These are phyloP conservation scores for Falco berigora DNA, from an alignment of 2,797 vertebrate genomes.

Conservation along the genomic window DNA sequence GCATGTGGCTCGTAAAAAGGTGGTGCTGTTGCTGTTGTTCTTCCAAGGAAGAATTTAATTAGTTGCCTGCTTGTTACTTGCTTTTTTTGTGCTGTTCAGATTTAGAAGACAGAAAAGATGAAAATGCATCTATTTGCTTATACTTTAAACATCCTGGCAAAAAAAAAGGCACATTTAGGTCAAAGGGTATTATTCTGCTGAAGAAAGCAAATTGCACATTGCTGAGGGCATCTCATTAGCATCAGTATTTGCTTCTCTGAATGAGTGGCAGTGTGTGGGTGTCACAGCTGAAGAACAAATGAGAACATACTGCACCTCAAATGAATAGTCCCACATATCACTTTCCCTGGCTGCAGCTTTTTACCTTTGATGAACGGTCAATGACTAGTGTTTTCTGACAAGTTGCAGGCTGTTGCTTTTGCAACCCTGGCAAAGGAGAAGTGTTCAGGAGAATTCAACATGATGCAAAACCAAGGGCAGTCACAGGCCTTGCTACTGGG, in stretches of 20 bases:
- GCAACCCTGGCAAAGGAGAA: not conserved
- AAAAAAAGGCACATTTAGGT: not conserved
- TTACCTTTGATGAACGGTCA: not conserved
- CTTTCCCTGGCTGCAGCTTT: not conserved
- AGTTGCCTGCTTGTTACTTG: not conserved
- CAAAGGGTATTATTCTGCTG: not conserved
- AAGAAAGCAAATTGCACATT: constrained; percentile 3
- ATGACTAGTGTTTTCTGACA: not conserved
- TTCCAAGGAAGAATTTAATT: constrained; percentile 24
- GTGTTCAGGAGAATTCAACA: accelerated
- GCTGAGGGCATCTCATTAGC: not conserved
- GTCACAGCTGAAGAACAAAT: not conserved
- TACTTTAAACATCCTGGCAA: not conserved
- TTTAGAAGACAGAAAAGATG: not conserved
- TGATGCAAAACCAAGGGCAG: not conserved
- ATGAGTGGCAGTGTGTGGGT: not conserved
- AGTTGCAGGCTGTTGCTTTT: not conserved
- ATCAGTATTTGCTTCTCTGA: not conserved
- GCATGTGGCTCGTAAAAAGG: not conserved
- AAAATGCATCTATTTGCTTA: not conserved
- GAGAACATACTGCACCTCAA: not conserved
- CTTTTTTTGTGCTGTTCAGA: not conserved
- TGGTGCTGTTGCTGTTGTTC: not conserved
- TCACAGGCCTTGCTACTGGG: not conserved
- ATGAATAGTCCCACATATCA: not conserved